A percentile compares a stretch with the other conserved stretches of the same genome.
These are phyloP conservation scores for Athene cunicularia DNA, from an alignment of 2,113 vertebrate species.

Conservation along the genomic window DNA sequence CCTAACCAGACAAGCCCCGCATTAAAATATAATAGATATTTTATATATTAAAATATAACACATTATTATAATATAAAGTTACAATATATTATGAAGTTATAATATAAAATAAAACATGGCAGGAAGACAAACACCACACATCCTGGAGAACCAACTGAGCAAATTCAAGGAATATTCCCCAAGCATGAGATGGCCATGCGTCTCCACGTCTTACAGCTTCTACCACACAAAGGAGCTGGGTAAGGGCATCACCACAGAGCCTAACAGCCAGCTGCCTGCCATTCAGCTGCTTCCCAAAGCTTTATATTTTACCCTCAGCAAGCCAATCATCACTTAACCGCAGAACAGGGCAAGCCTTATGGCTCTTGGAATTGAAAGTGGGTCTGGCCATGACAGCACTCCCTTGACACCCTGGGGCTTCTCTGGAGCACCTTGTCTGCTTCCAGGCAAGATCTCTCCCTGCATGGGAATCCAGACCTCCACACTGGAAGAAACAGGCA, in stretches of 20 bases:
- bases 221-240: background rate
- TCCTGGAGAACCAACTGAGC: background rate
- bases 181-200: background rate
- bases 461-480: background rate
- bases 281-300: background rate
- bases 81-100: too few species aligned
- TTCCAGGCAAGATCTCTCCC: background rate
- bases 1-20: background rate
- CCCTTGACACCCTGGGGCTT: background rate
- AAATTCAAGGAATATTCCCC: background rate
- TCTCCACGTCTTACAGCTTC: background rate
- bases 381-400: background rate
- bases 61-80: too few species aligned
- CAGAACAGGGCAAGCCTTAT: background rate
- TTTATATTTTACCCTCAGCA: background rate
- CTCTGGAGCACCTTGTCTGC: background rate
- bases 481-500: background rate
- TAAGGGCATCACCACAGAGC: background rate
- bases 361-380: background rate
- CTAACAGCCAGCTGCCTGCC: background rate
- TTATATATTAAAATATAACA: too few species aligned
- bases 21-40: rapidly evolving
- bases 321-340: background rate
- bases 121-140: background rate
- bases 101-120: background rate